Conservation (phyloP, 2,888 invertebrate species). For the Caenorhabditis angaria region DNA sequence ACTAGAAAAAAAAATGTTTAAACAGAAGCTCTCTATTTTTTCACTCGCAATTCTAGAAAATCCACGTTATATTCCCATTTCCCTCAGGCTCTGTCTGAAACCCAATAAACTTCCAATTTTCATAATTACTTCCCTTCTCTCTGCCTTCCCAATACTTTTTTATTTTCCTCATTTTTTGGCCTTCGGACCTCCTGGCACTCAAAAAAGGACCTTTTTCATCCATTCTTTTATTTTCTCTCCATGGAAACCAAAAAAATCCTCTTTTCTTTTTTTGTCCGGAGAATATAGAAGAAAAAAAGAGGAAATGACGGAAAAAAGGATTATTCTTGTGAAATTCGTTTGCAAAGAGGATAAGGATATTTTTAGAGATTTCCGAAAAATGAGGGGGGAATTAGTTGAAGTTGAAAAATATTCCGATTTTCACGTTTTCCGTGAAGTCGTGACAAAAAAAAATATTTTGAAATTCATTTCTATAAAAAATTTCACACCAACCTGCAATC, state of each 20-base stretch:
- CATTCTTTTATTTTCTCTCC: no score
- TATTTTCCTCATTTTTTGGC: not conserved
- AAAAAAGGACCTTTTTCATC: not conserved
- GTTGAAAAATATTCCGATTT: not conserved
- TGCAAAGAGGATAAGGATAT: no score
- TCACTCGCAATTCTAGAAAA: no score
- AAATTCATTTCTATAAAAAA: not conserved
- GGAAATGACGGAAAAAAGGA: not conserved
- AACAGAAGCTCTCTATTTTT: no score
- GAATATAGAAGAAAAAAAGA: not conserved
- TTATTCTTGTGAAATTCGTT: no score
- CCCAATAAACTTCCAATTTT: not conserved
- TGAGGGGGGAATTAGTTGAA: not conserved
- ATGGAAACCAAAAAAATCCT: not conserved
- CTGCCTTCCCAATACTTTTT: not conserved
- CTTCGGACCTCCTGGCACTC: not conserved
- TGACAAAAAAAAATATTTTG: not conserved
- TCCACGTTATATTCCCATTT: no score
- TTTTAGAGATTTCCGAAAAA: not conserved
- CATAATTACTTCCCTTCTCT: not conserved
- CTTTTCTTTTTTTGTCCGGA: not conserved
- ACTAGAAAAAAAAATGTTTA: no score
- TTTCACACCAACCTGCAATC: not conserved
- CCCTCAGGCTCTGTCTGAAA: no score
- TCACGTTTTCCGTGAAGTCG: not conserved